These are phyloP conservation scores for Xyrichtys novacula DNA, from an alignment of 2,797 vertebrate genomes.

Conservation along the genomic window DNA sequence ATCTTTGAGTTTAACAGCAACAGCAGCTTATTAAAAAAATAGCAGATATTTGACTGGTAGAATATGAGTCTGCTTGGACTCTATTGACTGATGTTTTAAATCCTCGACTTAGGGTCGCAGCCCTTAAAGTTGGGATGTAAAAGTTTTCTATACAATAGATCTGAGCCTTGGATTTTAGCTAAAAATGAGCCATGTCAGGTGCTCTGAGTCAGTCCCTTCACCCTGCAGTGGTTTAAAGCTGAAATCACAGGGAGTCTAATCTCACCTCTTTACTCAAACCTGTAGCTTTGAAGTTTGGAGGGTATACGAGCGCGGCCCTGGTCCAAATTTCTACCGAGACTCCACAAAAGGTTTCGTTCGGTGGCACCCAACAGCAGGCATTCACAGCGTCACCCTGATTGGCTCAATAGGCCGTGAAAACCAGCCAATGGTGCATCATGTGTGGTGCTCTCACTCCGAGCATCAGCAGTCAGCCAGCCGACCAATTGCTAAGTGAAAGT, in stretches of 20 bases:
- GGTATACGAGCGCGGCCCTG: slow-evolving; percentile 28
- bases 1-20: background rate
- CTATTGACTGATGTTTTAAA: background rate
- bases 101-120: background rate
- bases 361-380: slow-evolving; percentile 30
- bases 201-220: slow-evolving; percentile 32
- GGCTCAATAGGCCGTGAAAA: slow-evolving; percentile 62
- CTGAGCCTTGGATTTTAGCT: slow-evolving; percentile 26
- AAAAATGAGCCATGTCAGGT: slow-evolving; percentile 36
- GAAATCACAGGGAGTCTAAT: slow-evolving; percentile 51
- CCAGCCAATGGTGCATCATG: slow-evolving; percentile 47
- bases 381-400: slow-evolving; percentile 56
- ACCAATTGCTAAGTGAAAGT: slow-evolving; percentile 66
- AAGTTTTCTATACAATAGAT: slow-evolving; percentile 45
- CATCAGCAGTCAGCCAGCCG: slow-evolving; percentile 63
- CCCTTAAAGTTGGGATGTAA: slow-evolving; percentile 19
- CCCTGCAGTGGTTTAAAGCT: slow-evolving; percentile 43
- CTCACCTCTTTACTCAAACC: slow-evolving; percentile 36
- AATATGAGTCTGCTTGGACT: background rate
- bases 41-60: background rate
- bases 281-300: slow-evolving; percentile 59
- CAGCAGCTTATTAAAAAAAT: background rate
- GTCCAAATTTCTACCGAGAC: slow-evolving; percentile 44
- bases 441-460: slow-evolving; percentile 31
- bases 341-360: slow-evolving; percentile 35